Conservation (phyloP, 37 sponge, comb jelly and placozoan species). For the Aplysina aerophoba region DNA sequence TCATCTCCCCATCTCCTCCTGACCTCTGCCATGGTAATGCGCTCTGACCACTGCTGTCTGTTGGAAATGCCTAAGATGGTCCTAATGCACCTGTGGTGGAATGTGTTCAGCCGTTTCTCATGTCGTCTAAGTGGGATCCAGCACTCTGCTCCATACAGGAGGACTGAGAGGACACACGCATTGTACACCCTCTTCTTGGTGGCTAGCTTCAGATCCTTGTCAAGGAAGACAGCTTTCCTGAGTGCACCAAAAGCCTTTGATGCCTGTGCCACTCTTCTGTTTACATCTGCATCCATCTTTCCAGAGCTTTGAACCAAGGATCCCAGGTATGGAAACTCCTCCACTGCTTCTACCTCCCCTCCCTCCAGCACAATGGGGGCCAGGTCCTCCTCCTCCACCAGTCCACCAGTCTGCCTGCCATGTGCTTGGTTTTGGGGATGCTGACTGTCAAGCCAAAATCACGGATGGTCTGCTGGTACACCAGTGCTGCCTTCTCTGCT, state of each 20-base stretch:
- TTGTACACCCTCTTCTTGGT: slow-evolving; percentile 20
- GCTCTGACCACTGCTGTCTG: slow-evolving; percentile 43
- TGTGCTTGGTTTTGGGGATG: slow-evolving; percentile 30
- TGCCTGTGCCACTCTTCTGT: slow-evolving; percentile 35
- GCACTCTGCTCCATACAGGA: slow-evolving; percentile 42
- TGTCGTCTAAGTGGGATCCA: slow-evolving; percentile 36
- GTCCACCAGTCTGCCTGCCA: slow-evolving; percentile 36
- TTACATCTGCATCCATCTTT: slow-evolving; percentile 35
- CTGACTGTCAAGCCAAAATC: slow-evolving; percentile 36
- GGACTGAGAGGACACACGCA: slow-evolving; percentile 37
- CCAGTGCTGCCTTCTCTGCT: slow-evolving; percentile 30
- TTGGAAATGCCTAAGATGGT: slow-evolving; percentile 40
- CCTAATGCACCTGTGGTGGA: slow-evolving; percentile 51
- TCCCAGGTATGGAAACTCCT: slow-evolving; percentile 37
- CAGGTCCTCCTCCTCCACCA: slow-evolving; percentile 9
- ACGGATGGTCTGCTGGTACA: slow-evolving; percentile 5
- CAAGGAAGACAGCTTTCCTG: slow-evolving; percentile 41
- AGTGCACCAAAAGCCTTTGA: slow-evolving; percentile 40
- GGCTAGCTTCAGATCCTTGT: slow-evolving; percentile 11
- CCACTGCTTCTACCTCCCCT: slow-evolving; percentile 29
- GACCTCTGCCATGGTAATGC: slow-evolving; percentile 27
- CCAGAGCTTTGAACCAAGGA: slow-evolving; percentile 24
- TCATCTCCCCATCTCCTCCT: slow-evolving; percentile 51
- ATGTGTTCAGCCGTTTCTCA: slow-evolving; percentile 35
- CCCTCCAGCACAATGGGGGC: not conserved